These are phyloP conservation scores for Acanthochromis polyacanthus DNA, from an alignment of 2,113 vertebrate species.

Conservation along the genomic window DNA sequence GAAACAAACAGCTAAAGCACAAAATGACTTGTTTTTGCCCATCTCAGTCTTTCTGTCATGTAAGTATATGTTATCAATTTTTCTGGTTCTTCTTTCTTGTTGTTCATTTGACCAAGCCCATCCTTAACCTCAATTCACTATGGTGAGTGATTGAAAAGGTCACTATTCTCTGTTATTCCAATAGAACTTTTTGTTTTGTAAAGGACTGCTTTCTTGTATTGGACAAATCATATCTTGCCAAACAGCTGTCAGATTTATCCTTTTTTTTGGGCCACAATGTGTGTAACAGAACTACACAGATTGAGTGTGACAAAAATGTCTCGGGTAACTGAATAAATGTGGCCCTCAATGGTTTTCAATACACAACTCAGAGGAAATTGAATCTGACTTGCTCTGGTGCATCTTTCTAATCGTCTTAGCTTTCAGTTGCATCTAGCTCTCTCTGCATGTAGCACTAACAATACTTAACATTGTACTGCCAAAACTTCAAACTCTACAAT, in stretches of 20 bases:
- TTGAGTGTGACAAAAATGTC: neutral
- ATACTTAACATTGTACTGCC: too few species aligned
- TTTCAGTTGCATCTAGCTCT: neutral
- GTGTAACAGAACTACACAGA: neutral
- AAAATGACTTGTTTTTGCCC: neutral
- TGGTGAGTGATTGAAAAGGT: neutral
- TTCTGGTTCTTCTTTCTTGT: neutral
- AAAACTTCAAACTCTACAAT: too few species aligned
- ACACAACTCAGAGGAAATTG: neutral
- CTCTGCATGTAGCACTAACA: too few species aligned
- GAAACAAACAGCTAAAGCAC: slow-evolving; percentile 3
- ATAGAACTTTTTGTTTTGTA: neutral
- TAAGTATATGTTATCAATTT: neutral
- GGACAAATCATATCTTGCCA: neutral
- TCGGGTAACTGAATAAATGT: neutral
- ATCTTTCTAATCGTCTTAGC: neutral
- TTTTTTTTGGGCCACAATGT: too few species aligned
- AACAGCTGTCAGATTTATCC: neutral
- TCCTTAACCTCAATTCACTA: neutral
- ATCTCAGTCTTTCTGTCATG: neutral
- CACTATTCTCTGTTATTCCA: too few species aligned
- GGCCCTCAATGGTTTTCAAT: neutral
- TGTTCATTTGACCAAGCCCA: neutral
- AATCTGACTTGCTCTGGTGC: neutral
- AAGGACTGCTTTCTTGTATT: neutral